Base-by-base conservation (phyloP, 2,113 vertebrate genomes). In the Tragelaphus imberbis region DNA sequence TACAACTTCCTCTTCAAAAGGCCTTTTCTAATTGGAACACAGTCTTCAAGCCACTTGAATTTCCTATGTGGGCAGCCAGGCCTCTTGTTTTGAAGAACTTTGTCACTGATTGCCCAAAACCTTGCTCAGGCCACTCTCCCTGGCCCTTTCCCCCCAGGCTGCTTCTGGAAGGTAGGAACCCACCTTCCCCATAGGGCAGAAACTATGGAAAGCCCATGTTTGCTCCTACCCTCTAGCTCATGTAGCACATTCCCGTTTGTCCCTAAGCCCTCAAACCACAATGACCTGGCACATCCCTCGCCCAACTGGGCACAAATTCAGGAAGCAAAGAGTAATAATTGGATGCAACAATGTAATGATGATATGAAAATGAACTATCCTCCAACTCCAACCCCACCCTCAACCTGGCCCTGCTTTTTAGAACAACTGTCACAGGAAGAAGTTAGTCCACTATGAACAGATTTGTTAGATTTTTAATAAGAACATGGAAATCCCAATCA, bases 391-490 rank as follows among this genome's bases (percentile, higher is more conserved):
- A 75, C 47, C 49, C 40, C 16, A 14, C 30, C 94, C 40, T 80
- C 28, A 68, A 61, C 55, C 40, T 87, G 44, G 28, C 49, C 40
- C 53, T 59, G 75, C 80, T 55, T 93, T 95, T 92, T 40, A 90
- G 33, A 97, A 95, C 47, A 58, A 71, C 27, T 93, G 86, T 71
- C 71, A 94, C 33, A 84, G 55, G n/a, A 98, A 98, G 82, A 98
- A 98, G 40, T 96, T 86, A 97, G 95, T 98, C 96, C 95, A 97
- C 97, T 96, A 91, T 87, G 95, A 97, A 95, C 14, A 97, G 96
- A 98, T 98, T 98, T 98, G 98, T 98, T 98, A 98, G 97, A 98
- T 98, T 98, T 98, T 98, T 98, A 98, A 98, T 98, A 98, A 98
- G 98, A 98, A 98, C 98, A 98, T 98, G 98, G 97, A 98, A 98